phyloP scores from a whole-genome alignment of 1,140 invertebrate species.

The Drosophila teissieri region DNA sequence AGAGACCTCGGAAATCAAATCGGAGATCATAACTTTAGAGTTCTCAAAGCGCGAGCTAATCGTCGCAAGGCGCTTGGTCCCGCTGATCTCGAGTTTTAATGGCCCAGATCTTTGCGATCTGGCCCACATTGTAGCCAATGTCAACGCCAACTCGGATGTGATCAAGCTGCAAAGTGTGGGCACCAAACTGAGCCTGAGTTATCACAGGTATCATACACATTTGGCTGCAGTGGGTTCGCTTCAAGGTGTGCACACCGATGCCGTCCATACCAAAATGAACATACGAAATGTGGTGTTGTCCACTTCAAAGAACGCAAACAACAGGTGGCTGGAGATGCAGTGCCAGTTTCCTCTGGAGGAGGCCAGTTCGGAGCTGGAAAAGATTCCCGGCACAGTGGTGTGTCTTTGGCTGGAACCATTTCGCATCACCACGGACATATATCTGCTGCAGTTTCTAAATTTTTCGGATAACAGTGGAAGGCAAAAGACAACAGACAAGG shows the following conservation, averaged over 20 bases:
- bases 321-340: conserved; percentile 73
- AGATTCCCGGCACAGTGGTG: conserved; percentile 41
- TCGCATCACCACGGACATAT: conserved; percentile 53
- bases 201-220: conserved; percentile 55
- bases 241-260: conserved; percentile 59
- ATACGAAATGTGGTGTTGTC: conserved; percentile 58
- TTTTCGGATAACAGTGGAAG: conserved; percentile 22
- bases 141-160: conserved; percentile 46
- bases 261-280: conserved; percentile 64
- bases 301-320: conserved; percentile 47
- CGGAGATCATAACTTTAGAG: conserved; percentile 65
- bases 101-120: conserved; percentile 21
- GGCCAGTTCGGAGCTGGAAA: background rate
- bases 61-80: conserved; percentile 40
- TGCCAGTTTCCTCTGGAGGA: conserved; percentile 49
- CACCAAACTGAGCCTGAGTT: conserved; percentile 53
- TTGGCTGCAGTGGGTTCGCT: conserved; percentile 37
- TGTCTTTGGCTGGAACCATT: conserved; percentile 72
- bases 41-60: conserved; percentile 75
- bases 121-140: conserved; percentile 30
- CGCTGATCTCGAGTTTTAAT: conserved; percentile 38
- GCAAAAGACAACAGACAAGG: conserved; percentile 24
- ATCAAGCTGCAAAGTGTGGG: conserved; percentile 65
- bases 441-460: conserved; percentile 71
- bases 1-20: conserved; percentile 56